A percentile compares a stretch with the other conserved stretches of the same genome.
Conservation (phyloP, 2,113 vertebrate genomes). For the Mugil cephalus region DNA sequence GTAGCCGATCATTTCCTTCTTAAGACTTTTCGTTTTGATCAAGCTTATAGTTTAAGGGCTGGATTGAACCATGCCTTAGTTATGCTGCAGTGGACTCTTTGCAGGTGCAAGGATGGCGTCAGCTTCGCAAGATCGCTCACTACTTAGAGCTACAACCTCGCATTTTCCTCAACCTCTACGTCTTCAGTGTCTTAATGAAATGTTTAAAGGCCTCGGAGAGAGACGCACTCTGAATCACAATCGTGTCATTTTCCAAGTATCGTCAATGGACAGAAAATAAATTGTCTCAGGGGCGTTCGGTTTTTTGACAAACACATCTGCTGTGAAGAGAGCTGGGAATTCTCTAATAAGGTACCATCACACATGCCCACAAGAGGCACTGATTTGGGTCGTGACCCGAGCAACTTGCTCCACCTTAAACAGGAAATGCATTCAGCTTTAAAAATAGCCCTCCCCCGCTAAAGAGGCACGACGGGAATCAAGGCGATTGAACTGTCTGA, state of each 20-base stretch:
- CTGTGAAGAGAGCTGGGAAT: neutral
- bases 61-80: too few relatives aligned
- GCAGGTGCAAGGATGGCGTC: too few relatives aligned
- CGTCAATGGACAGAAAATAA: conserved; percentile 10
- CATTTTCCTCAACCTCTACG: too few relatives aligned
- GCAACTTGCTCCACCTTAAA: conserved; percentile 15
- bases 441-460: conserved; percentile 31
- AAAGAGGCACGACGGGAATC: conserved; percentile 30
- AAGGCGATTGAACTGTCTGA: neutral
- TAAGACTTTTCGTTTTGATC: too few relatives aligned
- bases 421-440: conserved; percentile 11
- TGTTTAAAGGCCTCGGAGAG: neutral
- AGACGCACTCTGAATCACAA: conserved; percentile 15
- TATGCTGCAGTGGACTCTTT: too few relatives aligned
- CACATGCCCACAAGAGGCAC: conserved; percentile 8
- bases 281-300: neutral
- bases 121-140: too few relatives aligned
- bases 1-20: too few relatives aligned
- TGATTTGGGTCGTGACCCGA: conserved; percentile 25
- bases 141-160: too few relatives aligned
- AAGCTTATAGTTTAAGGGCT: too few relatives aligned
- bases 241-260: conserved; percentile 26
- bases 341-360: neutral
- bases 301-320: neutral
- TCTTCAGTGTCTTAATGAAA: too few relatives aligned